Base-by-base conservation (phyloP, 2,797 vertebrate species). In the Cheirogaleus major region DNA sequence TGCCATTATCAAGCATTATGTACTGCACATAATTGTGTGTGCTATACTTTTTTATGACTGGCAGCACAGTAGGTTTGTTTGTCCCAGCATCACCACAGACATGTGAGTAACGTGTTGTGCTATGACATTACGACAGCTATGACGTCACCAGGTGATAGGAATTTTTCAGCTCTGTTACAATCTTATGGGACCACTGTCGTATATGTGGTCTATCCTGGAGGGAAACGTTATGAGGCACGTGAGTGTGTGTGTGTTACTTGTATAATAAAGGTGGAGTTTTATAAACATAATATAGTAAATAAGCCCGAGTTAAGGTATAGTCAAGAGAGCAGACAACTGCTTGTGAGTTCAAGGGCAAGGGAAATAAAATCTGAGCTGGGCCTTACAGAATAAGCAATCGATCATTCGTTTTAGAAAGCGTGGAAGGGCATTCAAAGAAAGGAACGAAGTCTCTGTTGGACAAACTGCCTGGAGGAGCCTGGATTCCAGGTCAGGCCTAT, bases 261-360 rank as follows among this genome's bases (percentile, higher is more conserved):
- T 80, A 4, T 86, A 92, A 73, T 59, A 65, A 95, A 86, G 52
- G 50, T 50, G 23, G 55, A 22, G 14, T 75, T 82, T 83, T 87
- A 63, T 82, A 90, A 81, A 89, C 23, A 15, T 23, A 38, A 48
- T 13, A 43, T 41, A 38, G 14, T 48, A 91, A 76, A 41, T 57
- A 50, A 35, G 22, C 75, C 25, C 35, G 83, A 20, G 25, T 75
- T 50, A 89, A 91, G 30, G 4, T 63, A 18, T 43, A 1, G 59
- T 20, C 8, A 55, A 69, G 75, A 93, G 15, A 65, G 45, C 14
- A 59, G 73, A 59, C n/a, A 67, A 8, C 63, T 89, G 61, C 35
- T 61, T 83, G 43, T 72, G 32, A 94, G 38, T 5, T 79, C 57
- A 75, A 7, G 7, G 32, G 43, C 22, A 52, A 85, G 32, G 35